phyloP scores from a whole-genome alignment of 2,113 vertebrate species.

The Glaucomys volans region DNA sequence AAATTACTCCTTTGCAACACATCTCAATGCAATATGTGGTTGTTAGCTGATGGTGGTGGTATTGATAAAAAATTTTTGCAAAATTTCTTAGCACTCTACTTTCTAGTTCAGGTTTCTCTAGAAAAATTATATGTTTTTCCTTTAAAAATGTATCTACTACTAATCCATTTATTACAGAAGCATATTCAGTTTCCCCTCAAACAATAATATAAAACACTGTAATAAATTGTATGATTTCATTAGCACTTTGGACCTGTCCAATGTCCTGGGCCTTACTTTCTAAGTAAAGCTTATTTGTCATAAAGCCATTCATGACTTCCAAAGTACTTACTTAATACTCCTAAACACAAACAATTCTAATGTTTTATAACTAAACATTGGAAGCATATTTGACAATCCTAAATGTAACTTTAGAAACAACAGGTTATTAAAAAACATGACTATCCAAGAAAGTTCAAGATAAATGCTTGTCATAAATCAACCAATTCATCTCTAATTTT shows the following conservation, averaged over 20 bases:
- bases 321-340: neutral
- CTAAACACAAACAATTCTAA: conserved; percentile 1
- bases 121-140: neutral
- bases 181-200: neutral
- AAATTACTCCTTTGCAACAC: neutral
- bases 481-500: conserved; percentile 10
- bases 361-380: neutral
- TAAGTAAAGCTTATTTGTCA: neutral
- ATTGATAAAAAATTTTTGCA: neutral
- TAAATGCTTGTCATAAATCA: neutral
- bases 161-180: neutral
- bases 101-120: neutral
- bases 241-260: neutral
- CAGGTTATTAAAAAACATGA: neutral
- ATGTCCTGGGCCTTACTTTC: neutral
- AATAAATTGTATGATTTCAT: neutral
- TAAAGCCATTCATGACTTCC: neutral
- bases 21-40: neutral
- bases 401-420: conserved; percentile 19
- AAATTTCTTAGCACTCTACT: neutral
- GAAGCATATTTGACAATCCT: neutral
- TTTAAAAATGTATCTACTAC: neutral
- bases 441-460: neutral
- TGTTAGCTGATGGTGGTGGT: neutral
- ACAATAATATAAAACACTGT: neutral